phyloP scores from a whole-genome alignment of 2,888 invertebrate genomes.

The Spatulosminthurus flaviceps region DNA sequence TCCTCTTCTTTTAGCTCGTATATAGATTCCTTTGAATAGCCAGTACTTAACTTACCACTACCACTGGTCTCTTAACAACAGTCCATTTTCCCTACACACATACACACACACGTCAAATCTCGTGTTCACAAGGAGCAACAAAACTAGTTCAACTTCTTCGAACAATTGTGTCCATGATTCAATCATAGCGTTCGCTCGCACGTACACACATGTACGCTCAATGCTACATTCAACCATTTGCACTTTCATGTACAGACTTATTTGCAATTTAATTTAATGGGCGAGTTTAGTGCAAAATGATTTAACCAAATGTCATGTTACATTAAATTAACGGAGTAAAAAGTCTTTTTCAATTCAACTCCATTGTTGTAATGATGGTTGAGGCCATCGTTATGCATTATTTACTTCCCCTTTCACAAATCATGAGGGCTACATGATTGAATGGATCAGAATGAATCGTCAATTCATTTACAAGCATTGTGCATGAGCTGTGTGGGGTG shows the following conservation, averaged over 20 bases:
- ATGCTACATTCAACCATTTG: neutral
- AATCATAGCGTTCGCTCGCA: neutral
- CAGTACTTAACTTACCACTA: neutral
- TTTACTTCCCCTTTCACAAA: no score
- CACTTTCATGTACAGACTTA: neutral
- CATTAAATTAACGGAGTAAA: constrained; percentile 9
- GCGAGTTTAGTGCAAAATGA: constrained; percentile 28
- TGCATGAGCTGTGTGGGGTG: neutral
- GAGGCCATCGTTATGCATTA: no score
- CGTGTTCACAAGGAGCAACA: neutral
- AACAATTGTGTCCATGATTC: constrained; percentile 29
- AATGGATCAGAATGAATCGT: neutral
- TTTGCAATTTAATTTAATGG: constrained; percentile 33
- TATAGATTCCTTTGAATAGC: no score
- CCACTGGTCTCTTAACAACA: neutral
- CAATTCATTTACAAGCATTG: neutral
- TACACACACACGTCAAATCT: neutral
- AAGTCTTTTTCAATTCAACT: neutral
- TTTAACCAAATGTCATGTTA: constrained; percentile 36
- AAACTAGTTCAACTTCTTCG: constrained; percentile 33
- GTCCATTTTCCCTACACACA: neutral
- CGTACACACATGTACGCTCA: neutral
- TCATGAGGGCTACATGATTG: no score
- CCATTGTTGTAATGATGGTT: neutral
- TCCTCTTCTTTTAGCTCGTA: neutral